Evolutionary conservation across 2,797 vertebrate genomes (phyloP).

Genomic region (Galagoides demidoff): DNA sequence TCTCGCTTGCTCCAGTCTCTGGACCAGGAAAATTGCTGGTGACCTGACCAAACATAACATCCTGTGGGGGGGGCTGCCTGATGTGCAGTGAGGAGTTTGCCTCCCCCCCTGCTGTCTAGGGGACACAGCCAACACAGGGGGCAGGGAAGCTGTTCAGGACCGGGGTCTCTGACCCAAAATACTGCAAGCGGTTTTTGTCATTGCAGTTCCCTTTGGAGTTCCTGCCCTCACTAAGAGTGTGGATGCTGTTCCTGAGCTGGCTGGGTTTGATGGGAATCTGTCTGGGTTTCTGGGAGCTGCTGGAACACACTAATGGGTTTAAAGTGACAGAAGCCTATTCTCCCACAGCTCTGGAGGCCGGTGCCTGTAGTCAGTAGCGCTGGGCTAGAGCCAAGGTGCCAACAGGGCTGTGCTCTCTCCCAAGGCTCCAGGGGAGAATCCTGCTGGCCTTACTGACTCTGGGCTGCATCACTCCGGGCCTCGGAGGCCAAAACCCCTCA

Average conservation of each 20-base stretch:
- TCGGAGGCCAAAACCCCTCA: not conserved
- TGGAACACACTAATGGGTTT: not conserved
- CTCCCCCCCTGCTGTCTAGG: not conserved
- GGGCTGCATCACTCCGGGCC: rapidly evolving
- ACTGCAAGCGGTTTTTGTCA: not conserved
- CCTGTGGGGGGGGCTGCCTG: rapidly evolving
- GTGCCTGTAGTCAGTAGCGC: not conserved
- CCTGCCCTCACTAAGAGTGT: not conserved
- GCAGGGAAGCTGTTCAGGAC: not conserved
- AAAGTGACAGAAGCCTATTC: not conserved
- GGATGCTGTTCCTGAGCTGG: not conserved
- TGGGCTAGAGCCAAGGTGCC: not conserved
- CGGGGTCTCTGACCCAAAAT: not conserved
- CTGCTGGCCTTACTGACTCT: not conserved
- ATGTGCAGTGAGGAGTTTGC: rapidly evolving
- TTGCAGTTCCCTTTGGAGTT: not conserved
- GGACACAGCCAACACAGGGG: not conserved
- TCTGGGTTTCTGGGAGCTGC: not conserved
- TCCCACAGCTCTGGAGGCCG: not conserved
- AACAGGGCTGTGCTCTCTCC: rapidly evolving
- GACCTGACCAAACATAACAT: rapidly evolving
- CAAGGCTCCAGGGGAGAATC: not conserved
- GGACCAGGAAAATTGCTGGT: not conserved
- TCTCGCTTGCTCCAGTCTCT: not conserved
- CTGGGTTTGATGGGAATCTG: rapidly evolving